A percentile compares a stretch with the other conserved stretches of the same genome.
These are phyloP conservation scores for Caenorhabditis macrosperma DNA, from an alignment of 2,888 invertebrate species.

Conservation along the genomic window DNA sequence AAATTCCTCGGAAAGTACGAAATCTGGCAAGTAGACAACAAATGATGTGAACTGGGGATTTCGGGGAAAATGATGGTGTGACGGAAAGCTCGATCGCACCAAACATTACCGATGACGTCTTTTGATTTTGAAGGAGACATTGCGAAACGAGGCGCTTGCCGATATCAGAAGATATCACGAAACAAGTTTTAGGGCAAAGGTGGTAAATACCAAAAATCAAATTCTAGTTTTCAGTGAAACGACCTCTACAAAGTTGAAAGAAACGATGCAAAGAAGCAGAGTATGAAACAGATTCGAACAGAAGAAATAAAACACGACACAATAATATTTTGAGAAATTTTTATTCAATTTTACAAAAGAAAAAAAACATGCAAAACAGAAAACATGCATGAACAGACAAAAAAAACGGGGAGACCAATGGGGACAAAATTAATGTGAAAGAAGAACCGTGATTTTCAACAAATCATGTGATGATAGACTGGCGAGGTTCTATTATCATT, in stretches of 20 bases:
- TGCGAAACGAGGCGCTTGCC: constrained; percentile 18
- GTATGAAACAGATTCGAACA: constrained; percentile 58
- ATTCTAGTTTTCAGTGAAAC: constrained; percentile 7
- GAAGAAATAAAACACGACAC: constrained; percentile 28
- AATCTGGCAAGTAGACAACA: background rate
- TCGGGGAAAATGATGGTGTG: background rate
- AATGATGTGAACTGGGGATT: background rate
- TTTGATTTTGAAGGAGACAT: background rate
- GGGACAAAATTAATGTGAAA: constrained; percentile 44
- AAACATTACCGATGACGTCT: constrained; percentile 46
- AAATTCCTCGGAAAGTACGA: background rate
- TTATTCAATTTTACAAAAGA: constrained; percentile 20
- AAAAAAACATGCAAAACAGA: constrained; percentile 48
- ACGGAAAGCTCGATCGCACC: constrained; percentile 21
- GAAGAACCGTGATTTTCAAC: constrained; percentile 55
- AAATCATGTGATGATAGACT: constrained; percentile 34
- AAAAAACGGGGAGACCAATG: constrained; percentile 47
- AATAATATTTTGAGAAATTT: constrained; percentile 22
- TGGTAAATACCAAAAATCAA: constrained; percentile 24
- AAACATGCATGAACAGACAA: constrained; percentile 48
- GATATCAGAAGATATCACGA: constrained; percentile 37
- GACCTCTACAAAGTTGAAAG: background rate
- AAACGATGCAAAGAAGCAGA: constrained; percentile 35
- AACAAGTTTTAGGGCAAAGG: constrained; percentile 27
- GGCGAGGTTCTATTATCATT: constrained; percentile 38